phyloP scores from a whole-genome alignment of 1,140 invertebrate species.

The Tetraneura akinire region DNA sequence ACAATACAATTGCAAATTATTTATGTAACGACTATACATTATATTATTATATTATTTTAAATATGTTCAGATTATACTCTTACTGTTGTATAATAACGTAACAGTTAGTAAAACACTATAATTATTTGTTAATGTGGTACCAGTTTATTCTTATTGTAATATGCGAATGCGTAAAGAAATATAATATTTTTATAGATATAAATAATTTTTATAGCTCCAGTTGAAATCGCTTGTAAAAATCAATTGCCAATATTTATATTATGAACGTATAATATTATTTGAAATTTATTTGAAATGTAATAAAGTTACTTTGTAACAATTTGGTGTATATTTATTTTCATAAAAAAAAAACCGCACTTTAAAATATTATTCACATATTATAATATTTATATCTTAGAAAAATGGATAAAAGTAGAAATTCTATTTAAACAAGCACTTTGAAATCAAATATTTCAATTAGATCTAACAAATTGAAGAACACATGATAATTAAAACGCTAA shows the following conservation, averaged over 20 bases:
- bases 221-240: conserved; percentile 32
- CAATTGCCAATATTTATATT: conserved; percentile 23
- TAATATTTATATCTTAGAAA: no score
- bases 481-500: no score
- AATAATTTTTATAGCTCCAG: conserved; percentile 19
- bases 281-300: conserved; percentile 20
- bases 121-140: background rate
- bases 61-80: background rate
- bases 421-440: no score
- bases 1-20: background rate
- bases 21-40: background rate
- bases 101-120: background rate
- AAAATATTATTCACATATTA: no score
- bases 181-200: conserved; percentile 22
- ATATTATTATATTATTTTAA: background rate
- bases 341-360: no score
- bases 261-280: background rate
- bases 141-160: background rate
- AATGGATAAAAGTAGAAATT: no score
- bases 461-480: no score
- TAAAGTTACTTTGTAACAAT: conserved; percentile 8
- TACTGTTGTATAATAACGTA: no score
- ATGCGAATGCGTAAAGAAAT: background rate
- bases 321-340: background rate
- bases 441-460: no score